phyloP scores from a whole-genome alignment of 2,797 vertebrate genomes.

The Enteromius treurensis region DNA sequence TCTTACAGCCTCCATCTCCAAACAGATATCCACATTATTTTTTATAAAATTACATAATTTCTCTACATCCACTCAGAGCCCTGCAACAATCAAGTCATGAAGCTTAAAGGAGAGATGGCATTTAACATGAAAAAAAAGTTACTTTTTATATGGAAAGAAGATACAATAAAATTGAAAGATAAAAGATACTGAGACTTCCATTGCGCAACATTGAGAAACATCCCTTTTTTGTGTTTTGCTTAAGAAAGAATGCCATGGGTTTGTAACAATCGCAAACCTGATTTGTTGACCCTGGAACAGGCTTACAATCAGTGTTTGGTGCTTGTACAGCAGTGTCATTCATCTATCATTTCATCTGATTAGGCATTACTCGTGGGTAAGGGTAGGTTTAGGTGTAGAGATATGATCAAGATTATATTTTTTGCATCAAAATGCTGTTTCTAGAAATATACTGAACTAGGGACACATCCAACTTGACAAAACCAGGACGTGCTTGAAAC shows the following conservation, averaged over 20 bases:
- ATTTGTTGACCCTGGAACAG: too few relatives aligned
- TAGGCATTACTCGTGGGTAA: too few relatives aligned
- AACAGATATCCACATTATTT: constrained; percentile 54
- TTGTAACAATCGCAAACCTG: background rate
- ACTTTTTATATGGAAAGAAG: background rate
- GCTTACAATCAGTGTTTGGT: too few relatives aligned
- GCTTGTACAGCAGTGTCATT: too few relatives aligned
- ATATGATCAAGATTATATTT: too few relatives aligned
- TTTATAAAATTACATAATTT: constrained; percentile 20
- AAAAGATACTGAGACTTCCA: background rate
- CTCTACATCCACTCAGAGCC: constrained; percentile 48
- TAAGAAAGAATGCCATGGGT: background rate
- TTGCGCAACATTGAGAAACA: background rate
- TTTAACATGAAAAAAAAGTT: background rate
- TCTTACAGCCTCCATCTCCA: constrained; percentile 80
- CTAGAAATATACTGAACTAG: too few relatives aligned
- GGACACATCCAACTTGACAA: too few relatives aligned
- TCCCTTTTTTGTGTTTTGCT: background rate
- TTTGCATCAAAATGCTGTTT: too few relatives aligned
- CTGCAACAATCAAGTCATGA: background rate
- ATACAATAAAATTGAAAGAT: background rate
- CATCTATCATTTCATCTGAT: too few relatives aligned
- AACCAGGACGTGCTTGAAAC: background rate
- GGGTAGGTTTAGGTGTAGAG: too few relatives aligned
- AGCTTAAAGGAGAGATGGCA: background rate